Evolutionary conservation across 1,140 invertebrate species (phyloP), one percentile per base, ranked within the genome.

Genomic region (Zelostemma sp.): DNA sequence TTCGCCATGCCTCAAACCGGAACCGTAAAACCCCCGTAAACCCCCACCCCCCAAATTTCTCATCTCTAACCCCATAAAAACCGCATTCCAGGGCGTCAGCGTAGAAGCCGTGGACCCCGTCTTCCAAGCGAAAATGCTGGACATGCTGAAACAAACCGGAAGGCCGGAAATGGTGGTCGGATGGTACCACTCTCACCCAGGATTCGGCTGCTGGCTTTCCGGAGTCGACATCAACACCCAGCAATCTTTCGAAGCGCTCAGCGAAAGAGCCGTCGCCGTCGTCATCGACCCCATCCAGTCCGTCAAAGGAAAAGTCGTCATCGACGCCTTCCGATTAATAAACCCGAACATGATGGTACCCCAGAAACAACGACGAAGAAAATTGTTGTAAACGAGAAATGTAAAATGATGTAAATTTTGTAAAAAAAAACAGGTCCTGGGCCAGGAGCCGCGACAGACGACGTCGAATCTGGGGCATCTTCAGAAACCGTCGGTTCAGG

Each of bases 1-100:
- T 99, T 99, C 88, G 98, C 98, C n/a, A 99, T 99, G 98, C 98
- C 98, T 21, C 98, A 99, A 86, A 99, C 97, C 53, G 98, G 93
- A 87, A 94, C 93, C 3, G 92, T 93, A 87, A 86, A 86, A n/a
- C n/a, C n/a, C n/a, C n/a, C n/a, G n/a, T n/a, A n/a, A n/a, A n/a
- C n/a, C n/a, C n/a, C n/a, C n/a, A n/a, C n/a, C n/a, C n/a, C n/a
- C n/a, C n/a, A n/a, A n/a, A n/a, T n/a, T n/a, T n/a, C n/a, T n/a
- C n/a, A n/a, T n/a, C n/a, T n/a, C n/a, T n/a, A n/a, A n/a, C n/a
- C n/a, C n/a, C n/a, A n/a, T n/a, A n/a, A n/a, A n/a, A n/a, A n/a
- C n/a, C n/a, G n/a, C n/a, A n/a, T 25, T 68, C 58, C 70, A 94
- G 92, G 98, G 98, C 72, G 97, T 99, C 0, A 99, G 97, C 85